Conservation (phyloP, 2,888 invertebrate genomes). For the Dryobotodes eremita region DNA sequence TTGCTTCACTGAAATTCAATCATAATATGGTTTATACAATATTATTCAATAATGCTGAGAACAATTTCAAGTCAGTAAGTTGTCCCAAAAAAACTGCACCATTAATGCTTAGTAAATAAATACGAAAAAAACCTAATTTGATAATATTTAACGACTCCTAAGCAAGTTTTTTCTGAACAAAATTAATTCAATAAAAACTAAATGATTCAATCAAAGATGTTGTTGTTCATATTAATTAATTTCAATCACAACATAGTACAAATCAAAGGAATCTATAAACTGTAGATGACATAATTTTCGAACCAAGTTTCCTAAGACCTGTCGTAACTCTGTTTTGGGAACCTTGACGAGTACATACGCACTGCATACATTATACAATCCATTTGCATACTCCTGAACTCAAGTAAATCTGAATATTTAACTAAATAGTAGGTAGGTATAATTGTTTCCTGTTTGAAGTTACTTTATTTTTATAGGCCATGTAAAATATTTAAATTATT, state of each 20-base stretch:
- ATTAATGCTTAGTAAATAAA: no score
- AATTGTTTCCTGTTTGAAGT: conserved; percentile 50
- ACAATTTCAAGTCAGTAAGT: background rate
- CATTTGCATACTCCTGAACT: conserved; percentile 61
- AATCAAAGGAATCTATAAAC: conserved; percentile 30
- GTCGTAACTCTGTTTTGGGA: conserved; percentile 60
- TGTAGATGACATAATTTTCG: conserved; percentile 74
- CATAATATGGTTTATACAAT: no score
- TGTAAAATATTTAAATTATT: background rate
- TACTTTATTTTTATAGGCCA: conserved; percentile 22
- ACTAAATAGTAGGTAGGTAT: conserved; percentile 11
- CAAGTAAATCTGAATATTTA: conserved; percentile 34
- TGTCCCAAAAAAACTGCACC: background rate
- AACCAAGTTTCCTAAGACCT: conserved; percentile 37
- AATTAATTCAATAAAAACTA: conserved; percentile 19
- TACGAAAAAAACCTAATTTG: background rate
- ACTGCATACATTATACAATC: conserved; percentile 49
- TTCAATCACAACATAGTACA: conserved; percentile 33
- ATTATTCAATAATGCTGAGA: background rate
- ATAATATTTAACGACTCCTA: background rate
- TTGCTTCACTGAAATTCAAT: no score
- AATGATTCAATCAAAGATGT: conserved; percentile 15
- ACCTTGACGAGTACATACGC: conserved; percentile 60
- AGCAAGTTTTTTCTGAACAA: background rate
- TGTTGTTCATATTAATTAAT: conserved; percentile 26